Evolutionary conservation across 2,888 invertebrate species (phyloP).

Genomic region (Linyphia triangularis): DNA sequence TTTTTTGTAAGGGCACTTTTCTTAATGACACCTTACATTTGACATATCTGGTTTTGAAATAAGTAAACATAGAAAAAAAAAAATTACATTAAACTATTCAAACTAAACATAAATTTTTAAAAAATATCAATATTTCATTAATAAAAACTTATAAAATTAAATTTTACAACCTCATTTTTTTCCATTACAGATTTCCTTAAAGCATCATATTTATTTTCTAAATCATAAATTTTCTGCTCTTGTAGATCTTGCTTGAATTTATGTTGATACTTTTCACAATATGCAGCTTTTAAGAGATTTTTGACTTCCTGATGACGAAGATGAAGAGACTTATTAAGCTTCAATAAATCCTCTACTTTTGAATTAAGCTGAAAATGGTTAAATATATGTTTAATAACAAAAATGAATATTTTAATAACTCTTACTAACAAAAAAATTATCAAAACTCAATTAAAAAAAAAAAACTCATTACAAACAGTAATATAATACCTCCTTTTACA

Average conservation of each 20-base stretch:
- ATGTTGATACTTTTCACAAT: conserved; percentile 31
- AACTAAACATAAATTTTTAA: too few relatives aligned
- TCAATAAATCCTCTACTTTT: conserved; percentile 27
- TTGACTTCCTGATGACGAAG: conserved; percentile 25
- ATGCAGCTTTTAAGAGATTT: neutral
- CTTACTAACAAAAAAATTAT: neutral
- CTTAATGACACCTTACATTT: too few relatives aligned
- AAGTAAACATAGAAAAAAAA: too few relatives aligned
- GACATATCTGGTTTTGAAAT: too few relatives aligned
- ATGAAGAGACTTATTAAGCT: conserved; percentile 39
- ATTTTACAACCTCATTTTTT: conserved; percentile 18
- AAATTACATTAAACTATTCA: too few relatives aligned
- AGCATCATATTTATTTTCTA: conserved; percentile 16
- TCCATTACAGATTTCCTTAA: conserved; percentile 24
- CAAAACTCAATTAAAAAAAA: neutral
- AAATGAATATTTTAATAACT: neutral
- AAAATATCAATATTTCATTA: neutral
- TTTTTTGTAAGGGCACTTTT: too few relatives aligned
- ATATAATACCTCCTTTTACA: too few relatives aligned
- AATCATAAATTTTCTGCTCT: conserved; percentile 17
- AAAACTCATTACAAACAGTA: too few relatives aligned
- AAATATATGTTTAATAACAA: neutral
- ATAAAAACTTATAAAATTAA: neutral
- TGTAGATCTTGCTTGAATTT: conserved; percentile 29
- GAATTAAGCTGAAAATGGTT: conserved; percentile 33